Evolutionary conservation across 2,888 invertebrate genomes (phyloP).

Genomic region (Caenorhabditis doughertyi): DNA sequence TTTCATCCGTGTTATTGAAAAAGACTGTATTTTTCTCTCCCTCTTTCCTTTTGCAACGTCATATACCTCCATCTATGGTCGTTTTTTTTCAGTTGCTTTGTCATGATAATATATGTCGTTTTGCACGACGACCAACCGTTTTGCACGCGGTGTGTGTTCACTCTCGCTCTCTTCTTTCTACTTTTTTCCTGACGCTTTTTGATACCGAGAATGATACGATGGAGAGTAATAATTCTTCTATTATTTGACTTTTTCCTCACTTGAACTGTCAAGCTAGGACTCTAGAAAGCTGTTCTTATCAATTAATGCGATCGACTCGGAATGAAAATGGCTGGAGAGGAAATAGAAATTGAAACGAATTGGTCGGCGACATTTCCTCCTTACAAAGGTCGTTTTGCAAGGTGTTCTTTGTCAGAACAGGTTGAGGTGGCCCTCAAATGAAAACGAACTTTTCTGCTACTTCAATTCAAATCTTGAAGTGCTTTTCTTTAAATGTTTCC

Average conservation of each 20-base stretch:
- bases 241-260: neutral
- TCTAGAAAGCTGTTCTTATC: neutral
- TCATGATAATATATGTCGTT: slow-evolving; percentile 6
- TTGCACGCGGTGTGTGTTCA: slow-evolving; percentile 7
- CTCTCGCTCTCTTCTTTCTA: neutral
- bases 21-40: neutral
- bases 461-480: neutral
- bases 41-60: neutral
- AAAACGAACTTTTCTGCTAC: neutral
- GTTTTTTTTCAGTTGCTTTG: slow-evolving; percentile 10
- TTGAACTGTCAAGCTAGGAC: neutral
- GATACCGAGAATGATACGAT: neutral
- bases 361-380: neutral
- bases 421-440: slow-evolving; percentile 11
- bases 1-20: slow-evolving; percentile 9
- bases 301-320: neutral
- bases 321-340: neutral
- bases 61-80: neutral
- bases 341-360: neutral
- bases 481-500: too few relatives aligned
- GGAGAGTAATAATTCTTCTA: slow-evolving; percentile 4
- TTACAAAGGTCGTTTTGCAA: slow-evolving; percentile 20
- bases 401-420: slow-evolving; percentile 21
- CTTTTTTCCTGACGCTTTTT: neutral
- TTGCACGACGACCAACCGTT: neutral